phyloP scores from a whole-genome alignment of 2,888 invertebrate species.

The Parnassius smintheus region DNA sequence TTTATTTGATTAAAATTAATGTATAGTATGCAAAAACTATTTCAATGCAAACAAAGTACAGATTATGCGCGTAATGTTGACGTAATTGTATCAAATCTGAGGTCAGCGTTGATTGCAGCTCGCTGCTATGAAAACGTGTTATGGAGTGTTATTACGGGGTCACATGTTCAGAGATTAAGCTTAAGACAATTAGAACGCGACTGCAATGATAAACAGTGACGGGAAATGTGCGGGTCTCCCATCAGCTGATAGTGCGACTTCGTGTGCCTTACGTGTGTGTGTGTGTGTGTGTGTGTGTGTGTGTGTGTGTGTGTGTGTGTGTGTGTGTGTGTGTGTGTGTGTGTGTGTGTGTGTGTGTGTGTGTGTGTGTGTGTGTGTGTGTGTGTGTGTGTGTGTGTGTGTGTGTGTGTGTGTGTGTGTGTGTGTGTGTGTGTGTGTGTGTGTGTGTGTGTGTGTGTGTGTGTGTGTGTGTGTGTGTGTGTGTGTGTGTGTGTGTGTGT shows the following conservation, averaged over 20 bases:
- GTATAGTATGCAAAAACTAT: background rate
- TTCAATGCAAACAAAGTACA: slow-evolving; percentile 14
- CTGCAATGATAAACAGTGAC: slow-evolving; percentile 11
- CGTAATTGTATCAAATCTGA: slow-evolving; percentile 27
- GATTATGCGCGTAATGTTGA: background rate
- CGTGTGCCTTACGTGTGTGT: too few relatives aligned
- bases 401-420: too few relatives aligned
- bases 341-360: too few relatives aligned
- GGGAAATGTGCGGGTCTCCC: background rate
- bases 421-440: too few relatives aligned
- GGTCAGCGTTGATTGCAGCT: slow-evolving; percentile 27
- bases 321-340: too few relatives aligned
- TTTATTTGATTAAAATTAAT: background rate
- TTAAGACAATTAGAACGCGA: slow-evolving; percentile 20
- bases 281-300: too few relatives aligned
- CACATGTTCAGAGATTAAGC: slow-evolving; percentile 14
- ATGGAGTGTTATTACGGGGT: slow-evolving; percentile 21
- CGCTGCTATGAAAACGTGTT: background rate
- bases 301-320: too few relatives aligned
- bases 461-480: too few relatives aligned
- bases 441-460: too few relatives aligned
- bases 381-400: too few relatives aligned
- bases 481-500: too few relatives aligned
- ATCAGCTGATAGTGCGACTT: background rate
- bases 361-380: too few relatives aligned